These are phyloP conservation scores for Amphipoea oculea DNA, from an alignment of 2,888 invertebrate species.

Conservation along the genomic window DNA sequence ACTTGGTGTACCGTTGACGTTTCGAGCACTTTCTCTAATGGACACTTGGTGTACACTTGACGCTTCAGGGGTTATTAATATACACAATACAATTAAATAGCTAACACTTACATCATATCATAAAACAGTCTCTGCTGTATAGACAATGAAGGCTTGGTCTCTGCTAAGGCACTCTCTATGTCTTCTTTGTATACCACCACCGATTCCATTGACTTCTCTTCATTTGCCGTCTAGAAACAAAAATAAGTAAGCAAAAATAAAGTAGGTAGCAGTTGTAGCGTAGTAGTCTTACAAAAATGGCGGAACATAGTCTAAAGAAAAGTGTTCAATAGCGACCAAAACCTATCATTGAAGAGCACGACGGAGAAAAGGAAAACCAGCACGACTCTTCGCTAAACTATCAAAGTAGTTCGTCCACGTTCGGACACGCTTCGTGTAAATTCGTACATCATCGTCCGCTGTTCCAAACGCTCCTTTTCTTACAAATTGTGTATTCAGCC, in stretches of 20 bases:
- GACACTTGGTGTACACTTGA: no score
- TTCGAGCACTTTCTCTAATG: no score
- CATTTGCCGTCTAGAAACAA: conserved; percentile 76
- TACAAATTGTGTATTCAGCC: no score
- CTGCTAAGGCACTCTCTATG: conserved; percentile 91
- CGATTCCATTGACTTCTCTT: conserved; percentile 77
- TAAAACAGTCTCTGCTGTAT: conserved; percentile 93
- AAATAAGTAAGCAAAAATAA: not conserved
- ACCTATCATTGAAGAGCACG: not conserved
- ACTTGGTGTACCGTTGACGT: no score
- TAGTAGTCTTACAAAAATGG: not conserved
- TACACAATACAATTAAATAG: not conserved
- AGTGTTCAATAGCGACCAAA: not conserved
- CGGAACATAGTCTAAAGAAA: not conserved
- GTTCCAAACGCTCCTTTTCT: not conserved
- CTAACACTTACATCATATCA: conserved; percentile 92
- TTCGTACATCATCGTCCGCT: not conserved
- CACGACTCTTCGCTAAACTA: not conserved
- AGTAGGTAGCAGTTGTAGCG: not conserved
- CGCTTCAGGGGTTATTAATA: no score
- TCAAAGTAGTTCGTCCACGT: not conserved
- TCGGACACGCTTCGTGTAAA: not conserved
- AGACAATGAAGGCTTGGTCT: conserved; percentile 95
- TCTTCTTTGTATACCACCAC: conserved; percentile 90
- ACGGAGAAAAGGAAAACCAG: not conserved